phyloP scores from a whole-genome alignment of 2,888 invertebrate genomes.

The Microchrysa polita region DNA sequence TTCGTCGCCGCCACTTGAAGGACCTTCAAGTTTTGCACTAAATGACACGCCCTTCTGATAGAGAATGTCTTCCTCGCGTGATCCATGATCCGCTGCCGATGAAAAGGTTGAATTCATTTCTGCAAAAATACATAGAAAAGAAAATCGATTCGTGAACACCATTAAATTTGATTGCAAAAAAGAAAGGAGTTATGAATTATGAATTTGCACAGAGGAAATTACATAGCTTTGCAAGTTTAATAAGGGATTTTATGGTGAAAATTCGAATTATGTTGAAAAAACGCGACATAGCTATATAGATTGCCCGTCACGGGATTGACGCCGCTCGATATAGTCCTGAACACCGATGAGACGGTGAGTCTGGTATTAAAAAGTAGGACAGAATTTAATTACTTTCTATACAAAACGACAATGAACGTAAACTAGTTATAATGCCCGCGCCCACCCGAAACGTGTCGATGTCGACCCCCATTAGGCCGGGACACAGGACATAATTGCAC shows the following conservation, averaged over 20 bases:
- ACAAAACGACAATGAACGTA: constrained; percentile 1
- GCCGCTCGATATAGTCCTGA: not conserved
- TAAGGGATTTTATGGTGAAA: constrained; percentile 24
- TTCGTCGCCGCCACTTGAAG: constrained; percentile 50
- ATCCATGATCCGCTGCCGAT: constrained; percentile 66
- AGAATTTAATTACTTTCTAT: constrained; percentile 6
- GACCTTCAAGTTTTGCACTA: constrained; percentile 75
- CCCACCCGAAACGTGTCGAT: not conserved
- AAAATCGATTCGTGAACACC: not conserved
- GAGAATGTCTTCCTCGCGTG: constrained; percentile 74
- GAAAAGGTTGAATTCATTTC: constrained; percentile 78
- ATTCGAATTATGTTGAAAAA: not conserved
- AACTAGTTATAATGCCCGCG: not conserved
- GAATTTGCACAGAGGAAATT: constrained; percentile 3
- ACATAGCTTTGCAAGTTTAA: constrained; percentile 18
- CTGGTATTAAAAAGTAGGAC: not conserved
- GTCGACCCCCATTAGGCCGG: not conserved
- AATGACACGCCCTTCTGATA: constrained; percentile 83
- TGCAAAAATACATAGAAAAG: constrained; percentile 64
- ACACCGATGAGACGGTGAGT: not conserved
- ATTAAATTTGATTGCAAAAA: too few species aligned
- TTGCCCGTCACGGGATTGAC: not conserved
- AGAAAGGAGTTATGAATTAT: too few species aligned
- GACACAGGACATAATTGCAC: constrained; percentile 1
- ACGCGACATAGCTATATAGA: not conserved